Evolutionary conservation across 1,140 invertebrate species (phyloP).

Genomic region (Drosophila saltans): DNA sequence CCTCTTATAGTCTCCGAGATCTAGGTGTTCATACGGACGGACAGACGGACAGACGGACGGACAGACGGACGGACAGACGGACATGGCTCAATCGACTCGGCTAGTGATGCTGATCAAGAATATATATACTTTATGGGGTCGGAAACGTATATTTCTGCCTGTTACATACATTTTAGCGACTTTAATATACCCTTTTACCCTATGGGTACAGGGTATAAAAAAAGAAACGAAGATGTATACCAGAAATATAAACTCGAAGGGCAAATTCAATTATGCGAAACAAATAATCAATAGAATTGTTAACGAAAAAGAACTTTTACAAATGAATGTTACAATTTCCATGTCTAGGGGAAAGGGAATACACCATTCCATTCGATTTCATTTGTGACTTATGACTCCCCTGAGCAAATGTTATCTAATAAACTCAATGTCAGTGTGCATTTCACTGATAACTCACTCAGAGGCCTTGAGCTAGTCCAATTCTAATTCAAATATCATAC

Average conservation of each 20-base stretch:
- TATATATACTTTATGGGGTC: too few relatives aligned
- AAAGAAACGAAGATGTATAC: neutral
- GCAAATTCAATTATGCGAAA: slow-evolving; percentile 51
- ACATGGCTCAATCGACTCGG: too few relatives aligned
- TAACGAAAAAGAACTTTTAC: neutral
- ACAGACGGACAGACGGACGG: too few relatives aligned
- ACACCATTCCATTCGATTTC: too few relatives aligned
- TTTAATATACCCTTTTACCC: too few relatives aligned
- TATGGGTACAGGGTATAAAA: too few relatives aligned
- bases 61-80: too few relatives aligned
- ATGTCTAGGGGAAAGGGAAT: neutral
- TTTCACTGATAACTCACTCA: slow-evolving; percentile 32
- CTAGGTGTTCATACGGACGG: too few relatives aligned
- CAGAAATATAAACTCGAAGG: slow-evolving; percentile 13
- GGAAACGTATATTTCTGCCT: too few relatives aligned
- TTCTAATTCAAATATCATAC: slow-evolving; percentile 39
- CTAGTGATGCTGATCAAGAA: too few relatives aligned
- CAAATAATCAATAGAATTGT: slow-evolving; percentile 55
- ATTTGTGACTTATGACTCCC: slow-evolving; percentile 19
- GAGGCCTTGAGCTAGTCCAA: slow-evolving; percentile 8
- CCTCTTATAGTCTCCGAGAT: too few relatives aligned
- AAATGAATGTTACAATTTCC: slow-evolving; percentile 31
- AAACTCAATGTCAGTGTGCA: slow-evolving; percentile 41
- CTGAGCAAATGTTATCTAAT: slow-evolving; percentile 13
- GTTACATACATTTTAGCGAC: too few relatives aligned